Base-by-base conservation (phyloP, 1,140 invertebrate genomes). In the Heliconius congener region DNA sequence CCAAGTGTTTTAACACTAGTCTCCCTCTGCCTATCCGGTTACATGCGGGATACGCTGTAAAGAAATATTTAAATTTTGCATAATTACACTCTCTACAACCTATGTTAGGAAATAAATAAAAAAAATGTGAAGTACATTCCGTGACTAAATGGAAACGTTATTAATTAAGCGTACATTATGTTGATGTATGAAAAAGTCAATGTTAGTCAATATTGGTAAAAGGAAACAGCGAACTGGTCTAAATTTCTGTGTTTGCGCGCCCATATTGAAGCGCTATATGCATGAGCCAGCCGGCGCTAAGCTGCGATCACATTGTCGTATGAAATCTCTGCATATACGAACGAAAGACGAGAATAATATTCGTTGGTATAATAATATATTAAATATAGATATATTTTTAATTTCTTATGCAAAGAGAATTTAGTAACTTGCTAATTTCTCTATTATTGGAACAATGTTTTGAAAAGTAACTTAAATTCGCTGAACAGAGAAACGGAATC, bases 241-340 rank as follows among this genome's bases (percentile, higher is more conserved):
- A 87, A 89, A 92, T 90, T 89, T 89, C 84, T 83, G 73, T 91
- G 86, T 91, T 91, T 88, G 84, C 84, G 79, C 79, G 74, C 81
- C 82, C 87, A 89, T 88, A 90, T 90, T 87, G 84, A 79, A 77
- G 76, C 83, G 83, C 73, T 87, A 79, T 87, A 87, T 90, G 87
- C 90, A 88, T 87, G 85, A 85, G 80, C 83, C 79, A 82, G 78
- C 83, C 73, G 79, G 71, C 23, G 60, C 84, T 83, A 86, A 83
- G 85, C 83, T 81, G 78, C 77, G 86, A 72, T 71, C 81, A 84
- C 83, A 87, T 77, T 84, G 81, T 77, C 76, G 77, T 81, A 77
- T 80, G 75, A 76, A 76, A 66, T 71, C 37, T 76, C 34, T 71
- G 75, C 66, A 60, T 66, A 66, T 66, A 66, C 2, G 50, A 6